Evolutionary conservation across 1,140 invertebrate genomes (phyloP).

Genomic region (Paralvinella palmiformis): DNA sequence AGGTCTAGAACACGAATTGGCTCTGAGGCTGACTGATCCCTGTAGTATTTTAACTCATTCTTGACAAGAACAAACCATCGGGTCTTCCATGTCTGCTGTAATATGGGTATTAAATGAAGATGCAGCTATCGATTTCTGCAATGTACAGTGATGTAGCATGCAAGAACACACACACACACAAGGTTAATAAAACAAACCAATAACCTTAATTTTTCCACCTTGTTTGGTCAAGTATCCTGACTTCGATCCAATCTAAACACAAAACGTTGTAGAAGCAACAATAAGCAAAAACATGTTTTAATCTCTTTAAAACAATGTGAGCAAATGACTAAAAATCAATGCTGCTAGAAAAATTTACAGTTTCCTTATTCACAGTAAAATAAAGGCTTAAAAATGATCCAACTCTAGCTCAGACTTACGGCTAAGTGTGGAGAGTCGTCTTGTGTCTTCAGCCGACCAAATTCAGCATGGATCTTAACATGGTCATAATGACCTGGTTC

Average conservation of each 20-base stretch:
- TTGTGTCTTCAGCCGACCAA: constrained; percentile 24
- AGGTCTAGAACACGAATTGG: constrained; percentile 35
- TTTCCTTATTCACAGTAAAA: too few species aligned
- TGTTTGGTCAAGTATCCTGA: constrained; percentile 41
- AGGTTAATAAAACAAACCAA: neutral
- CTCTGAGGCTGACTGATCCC: constrained; percentile 26
- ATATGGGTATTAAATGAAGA: too few species aligned
- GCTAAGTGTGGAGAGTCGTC: constrained; percentile 32
- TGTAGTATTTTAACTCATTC: constrained; percentile 38
- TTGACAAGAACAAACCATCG: constrained; percentile 38
- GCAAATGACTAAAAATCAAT: too few species aligned
- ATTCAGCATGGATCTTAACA: constrained; percentile 38
- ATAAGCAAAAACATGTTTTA: too few species aligned
- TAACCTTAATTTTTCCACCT: constrained; percentile 34
- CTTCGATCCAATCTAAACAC: constrained; percentile 37
- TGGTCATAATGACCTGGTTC: constrained; percentile 40
- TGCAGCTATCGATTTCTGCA: too few species aligned
- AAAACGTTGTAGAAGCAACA: neutral
- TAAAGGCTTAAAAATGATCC: too few species aligned
- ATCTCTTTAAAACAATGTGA: too few species aligned
- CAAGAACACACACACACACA: too few species aligned
- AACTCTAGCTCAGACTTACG: constrained; percentile 24
- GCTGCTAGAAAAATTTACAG: too few species aligned
- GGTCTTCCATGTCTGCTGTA: constrained; percentile 32
- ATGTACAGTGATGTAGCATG: too few species aligned